These are phyloP conservation scores for Tribolium madens DNA, from an alignment of 1,140 invertebrate genomes.

Conservation along the genomic window DNA sequence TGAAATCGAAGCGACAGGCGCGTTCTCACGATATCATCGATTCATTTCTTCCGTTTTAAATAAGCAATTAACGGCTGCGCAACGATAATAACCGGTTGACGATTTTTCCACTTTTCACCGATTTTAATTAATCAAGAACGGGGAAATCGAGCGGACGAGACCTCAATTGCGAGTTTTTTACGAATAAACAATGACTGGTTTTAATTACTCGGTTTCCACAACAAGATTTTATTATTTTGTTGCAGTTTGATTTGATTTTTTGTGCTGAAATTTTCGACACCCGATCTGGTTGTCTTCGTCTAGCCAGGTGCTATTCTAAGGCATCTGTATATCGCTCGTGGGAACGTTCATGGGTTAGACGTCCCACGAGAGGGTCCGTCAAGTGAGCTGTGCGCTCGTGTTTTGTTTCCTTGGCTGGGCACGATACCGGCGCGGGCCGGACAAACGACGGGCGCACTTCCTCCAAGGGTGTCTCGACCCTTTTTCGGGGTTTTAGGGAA, in stretches of 20 bases:
- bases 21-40: neutral
- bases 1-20: neutral
- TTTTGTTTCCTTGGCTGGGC: constrained; percentile 43
- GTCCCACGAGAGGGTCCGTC: constrained; percentile 48
- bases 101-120: no score
- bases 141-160: no score
- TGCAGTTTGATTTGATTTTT: no score
- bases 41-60: neutral
- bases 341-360: constrained; percentile 48
- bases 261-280: no score
- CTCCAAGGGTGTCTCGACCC: neutral
- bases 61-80: neutral
- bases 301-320: constrained; percentile 41
- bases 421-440: constrained; percentile 49
- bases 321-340: constrained; percentile 51
- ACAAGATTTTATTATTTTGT: no score
- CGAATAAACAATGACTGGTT: no score
- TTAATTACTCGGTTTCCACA: no score
- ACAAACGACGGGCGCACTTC: constrained; percentile 43
- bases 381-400: constrained; percentile 48
- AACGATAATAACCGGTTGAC: neutral
- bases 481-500: neutral
- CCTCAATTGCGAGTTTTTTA: no score
- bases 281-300: neutral
- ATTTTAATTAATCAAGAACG: no score